Conservation (phyloP, 2,888 invertebrate species). For the Xanthia icteritia region DNA sequence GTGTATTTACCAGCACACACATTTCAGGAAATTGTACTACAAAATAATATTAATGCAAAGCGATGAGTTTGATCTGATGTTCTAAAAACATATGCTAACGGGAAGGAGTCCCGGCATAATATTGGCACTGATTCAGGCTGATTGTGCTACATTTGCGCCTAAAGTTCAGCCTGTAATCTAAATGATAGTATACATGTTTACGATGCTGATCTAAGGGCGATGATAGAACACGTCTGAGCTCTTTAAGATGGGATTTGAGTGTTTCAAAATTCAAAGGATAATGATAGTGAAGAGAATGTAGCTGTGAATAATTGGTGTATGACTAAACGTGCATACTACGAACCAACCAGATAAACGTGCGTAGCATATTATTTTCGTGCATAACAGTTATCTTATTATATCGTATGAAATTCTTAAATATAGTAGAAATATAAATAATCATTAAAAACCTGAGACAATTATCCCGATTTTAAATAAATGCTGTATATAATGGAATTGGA, state of each 20-base stretch:
- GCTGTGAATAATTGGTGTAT: too few relatives aligned
- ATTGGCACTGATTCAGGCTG: conserved; percentile 43
- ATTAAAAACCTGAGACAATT: too few relatives aligned
- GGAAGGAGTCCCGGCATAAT: conserved; percentile 10
- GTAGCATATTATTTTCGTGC: too few relatives aligned
- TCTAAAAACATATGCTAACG: conserved; percentile 25
- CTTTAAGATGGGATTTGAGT: not conserved
- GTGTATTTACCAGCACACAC: not conserved
- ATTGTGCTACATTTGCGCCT: conserved; percentile 39
- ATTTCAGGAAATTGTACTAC: conserved; percentile 15
- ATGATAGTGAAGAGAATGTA: not conserved
- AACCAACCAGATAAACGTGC: too few relatives aligned
- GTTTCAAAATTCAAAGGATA: not conserved
- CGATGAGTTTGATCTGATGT: conserved; percentile 42
- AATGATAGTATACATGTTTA: conserved; percentile 16
- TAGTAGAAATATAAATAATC: too few relatives aligned
- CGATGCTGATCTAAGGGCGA: conserved; percentile 16
- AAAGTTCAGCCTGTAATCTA: conserved; percentile 24
- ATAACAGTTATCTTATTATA: too few relatives aligned
- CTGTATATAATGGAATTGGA: too few relatives aligned
- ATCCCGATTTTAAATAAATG: too few relatives aligned
- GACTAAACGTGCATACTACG: too few relatives aligned
- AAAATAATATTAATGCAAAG: not conserved
- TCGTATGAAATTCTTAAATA: too few relatives aligned
- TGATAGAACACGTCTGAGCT: conserved; percentile 22